Base-by-base conservation (phyloP, 2,888 invertebrate species). In the Lochmaea capreae region DNA sequence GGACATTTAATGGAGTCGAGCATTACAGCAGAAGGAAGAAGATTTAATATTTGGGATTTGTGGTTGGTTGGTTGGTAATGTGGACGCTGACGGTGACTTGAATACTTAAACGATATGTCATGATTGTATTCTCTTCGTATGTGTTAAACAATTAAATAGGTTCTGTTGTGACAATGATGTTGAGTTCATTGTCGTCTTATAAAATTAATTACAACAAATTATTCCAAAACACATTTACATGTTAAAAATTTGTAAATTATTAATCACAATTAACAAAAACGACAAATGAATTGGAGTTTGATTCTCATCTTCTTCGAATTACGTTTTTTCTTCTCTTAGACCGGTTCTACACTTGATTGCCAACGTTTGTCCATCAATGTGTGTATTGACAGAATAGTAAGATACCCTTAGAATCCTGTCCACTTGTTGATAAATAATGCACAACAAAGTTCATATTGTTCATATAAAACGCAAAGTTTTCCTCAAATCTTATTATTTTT, bases 1-100 rank as follows among this genome's bases (percentile, higher is more conserved):
- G 71, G 54, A 42, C 71, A 57, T 71, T 65, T 71, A 65, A 71
- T 71, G 65, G 65, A 71, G 71, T 71, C 54, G 65, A 43, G 62
- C 62, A 63, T 63, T 43, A 63, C 62, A 42, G 6, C 42, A 18
- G 62, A n/a, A 63, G 62, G 62, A 63, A 43, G 62, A 63, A 63
- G 62, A 39, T 63, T 63, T 63, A 63, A 63, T 63, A 63, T 63
- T 63, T 14, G 12, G 43, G 62, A 43, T 42, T 63, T 63, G 39
- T 43, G 43, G 62, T 63, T 42, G 62, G 62, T 43, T 42, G 39
- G 62, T 18, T 33, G 61, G 26, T 39, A 63, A 39, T 63, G 62
- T 16, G 62, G 16, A 63, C n/a, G 33, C 16, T 57, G 57, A 22
- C 46, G 12, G 46, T 46, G 11, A 14, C 22, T n/a, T 18, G 42